A percentile compares a stretch with the other conserved stretches of the same genome.
Evolutionary conservation across 2,113 vertebrate genomes (phyloP).

Genomic region (Speoplatyrhinus poulsoni): DNA sequence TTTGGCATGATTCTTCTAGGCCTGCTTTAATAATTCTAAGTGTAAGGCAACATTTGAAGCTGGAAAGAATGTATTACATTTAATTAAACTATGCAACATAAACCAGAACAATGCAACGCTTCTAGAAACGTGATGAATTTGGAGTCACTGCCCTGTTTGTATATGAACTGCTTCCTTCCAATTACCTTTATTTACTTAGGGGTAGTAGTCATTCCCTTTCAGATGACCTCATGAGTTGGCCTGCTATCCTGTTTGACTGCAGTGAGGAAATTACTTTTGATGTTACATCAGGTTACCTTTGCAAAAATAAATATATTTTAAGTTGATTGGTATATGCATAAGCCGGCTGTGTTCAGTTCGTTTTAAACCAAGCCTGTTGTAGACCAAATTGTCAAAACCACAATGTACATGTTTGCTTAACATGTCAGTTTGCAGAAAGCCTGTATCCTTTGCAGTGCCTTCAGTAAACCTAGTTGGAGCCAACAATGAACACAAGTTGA

Average conservation of each 20-base stretch:
- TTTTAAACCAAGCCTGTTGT: not conserved
- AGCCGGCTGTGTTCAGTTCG: no score
- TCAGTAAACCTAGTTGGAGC: not conserved
- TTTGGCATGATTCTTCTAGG: conserved; percentile 50
- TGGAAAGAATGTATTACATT: conserved; percentile 10
- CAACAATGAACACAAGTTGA: conserved; percentile 3
- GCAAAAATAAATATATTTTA: no score
- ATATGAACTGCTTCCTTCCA: not conserved
- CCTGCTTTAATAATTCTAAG: not conserved
- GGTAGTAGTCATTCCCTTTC: not conserved
- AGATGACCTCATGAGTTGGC: not conserved
- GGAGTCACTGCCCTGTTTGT: conserved; percentile 21
- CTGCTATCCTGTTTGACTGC: no score
- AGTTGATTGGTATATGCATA: no score
- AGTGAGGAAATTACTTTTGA: not conserved
- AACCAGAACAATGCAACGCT: not conserved
- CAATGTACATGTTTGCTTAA: not conserved
- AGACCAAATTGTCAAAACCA: not conserved
- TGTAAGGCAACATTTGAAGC: not conserved
- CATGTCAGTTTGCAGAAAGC: not conserved
- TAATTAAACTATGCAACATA: conserved; percentile 1
- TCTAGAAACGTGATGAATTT: conserved; percentile 16
- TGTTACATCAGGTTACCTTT: no score
- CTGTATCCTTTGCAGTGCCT: not conserved
- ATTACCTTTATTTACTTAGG: conserved; percentile 1